Conservation (phyloP, 2,888 invertebrate genomes). For the Seira sanloemensis region DNA sequence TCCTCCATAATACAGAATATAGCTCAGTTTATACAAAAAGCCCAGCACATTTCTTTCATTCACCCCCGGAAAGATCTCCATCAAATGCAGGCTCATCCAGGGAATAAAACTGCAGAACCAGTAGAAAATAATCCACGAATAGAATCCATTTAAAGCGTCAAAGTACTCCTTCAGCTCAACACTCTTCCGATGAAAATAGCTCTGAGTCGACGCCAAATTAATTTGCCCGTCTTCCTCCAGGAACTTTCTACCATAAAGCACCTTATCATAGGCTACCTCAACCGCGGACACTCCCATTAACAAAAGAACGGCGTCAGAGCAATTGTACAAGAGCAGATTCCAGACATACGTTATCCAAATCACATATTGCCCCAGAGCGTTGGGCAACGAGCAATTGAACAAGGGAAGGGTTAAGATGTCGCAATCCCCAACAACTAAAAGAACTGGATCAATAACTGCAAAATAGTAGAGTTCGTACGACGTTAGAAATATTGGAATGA, state of each 20-base stretch:
- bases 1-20: conserved; percentile 1
- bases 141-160: conserved; percentile 6
- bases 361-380: background rate
- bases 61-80: conserved; percentile 15
- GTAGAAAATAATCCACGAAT: background rate
- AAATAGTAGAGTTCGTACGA: background rate
- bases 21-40: background rate
- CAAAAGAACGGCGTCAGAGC: background rate
- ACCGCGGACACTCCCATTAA: background rate
- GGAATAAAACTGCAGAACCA: conserved; percentile 17
- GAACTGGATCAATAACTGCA: background rate
- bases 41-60: background rate
- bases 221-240: background rate
- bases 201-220: background rate
- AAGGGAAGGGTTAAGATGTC: background rate
- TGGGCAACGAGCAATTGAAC: background rate
- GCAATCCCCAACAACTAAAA: background rate
- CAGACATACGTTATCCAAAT: background rate
- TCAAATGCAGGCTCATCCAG: background rate
- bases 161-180: conserved; percentile 12
- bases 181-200: background rate
- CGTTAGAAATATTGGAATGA: background rate
- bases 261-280: background rate
- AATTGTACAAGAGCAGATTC: background rate
- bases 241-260: background rate